A percentile compares a stretch with the other conserved stretches of the same genome.
Conservation (phyloP, 2,113 vertebrate species). For the Pontoporia blainvillei region DNA sequence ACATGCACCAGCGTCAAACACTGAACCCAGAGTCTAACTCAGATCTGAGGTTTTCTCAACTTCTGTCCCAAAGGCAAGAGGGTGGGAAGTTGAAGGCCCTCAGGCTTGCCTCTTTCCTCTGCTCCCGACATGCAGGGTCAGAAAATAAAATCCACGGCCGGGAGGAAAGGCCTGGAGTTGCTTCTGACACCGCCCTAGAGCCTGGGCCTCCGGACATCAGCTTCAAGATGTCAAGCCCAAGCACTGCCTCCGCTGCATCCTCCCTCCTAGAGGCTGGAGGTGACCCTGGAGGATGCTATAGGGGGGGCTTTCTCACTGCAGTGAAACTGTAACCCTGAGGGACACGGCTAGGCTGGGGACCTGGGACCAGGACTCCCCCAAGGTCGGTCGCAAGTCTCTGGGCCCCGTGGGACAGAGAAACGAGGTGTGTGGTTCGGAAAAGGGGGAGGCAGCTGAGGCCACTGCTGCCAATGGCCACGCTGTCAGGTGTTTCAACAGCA, state of each 20-base stretch:
- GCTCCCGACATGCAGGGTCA: not conserved
- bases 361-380: not conserved
- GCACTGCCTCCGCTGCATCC: not conserved
- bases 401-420: not conserved
- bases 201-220: not conserved
- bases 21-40: not conserved
- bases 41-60: not conserved
- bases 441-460: not conserved
- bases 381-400: not conserved
- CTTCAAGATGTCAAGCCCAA: not conserved
- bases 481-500: not conserved
- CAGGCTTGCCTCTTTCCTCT: not conserved
- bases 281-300: not conserved
- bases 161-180: not conserved
- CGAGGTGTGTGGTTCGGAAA: not conserved
- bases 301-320: not conserved
- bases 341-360: not conserved
- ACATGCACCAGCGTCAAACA: accelerated
- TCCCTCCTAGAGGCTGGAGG: not conserved
- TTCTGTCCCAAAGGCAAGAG: not conserved
- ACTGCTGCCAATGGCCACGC: accelerated
- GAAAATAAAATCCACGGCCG: not conserved
- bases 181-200: not conserved
- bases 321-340: not conserved
- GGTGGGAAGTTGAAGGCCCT: not conserved